These are phyloP conservation scores for Pristionchus pacificus DNA, from an alignment of 1,140 invertebrate species.

Conservation along the genomic window DNA sequence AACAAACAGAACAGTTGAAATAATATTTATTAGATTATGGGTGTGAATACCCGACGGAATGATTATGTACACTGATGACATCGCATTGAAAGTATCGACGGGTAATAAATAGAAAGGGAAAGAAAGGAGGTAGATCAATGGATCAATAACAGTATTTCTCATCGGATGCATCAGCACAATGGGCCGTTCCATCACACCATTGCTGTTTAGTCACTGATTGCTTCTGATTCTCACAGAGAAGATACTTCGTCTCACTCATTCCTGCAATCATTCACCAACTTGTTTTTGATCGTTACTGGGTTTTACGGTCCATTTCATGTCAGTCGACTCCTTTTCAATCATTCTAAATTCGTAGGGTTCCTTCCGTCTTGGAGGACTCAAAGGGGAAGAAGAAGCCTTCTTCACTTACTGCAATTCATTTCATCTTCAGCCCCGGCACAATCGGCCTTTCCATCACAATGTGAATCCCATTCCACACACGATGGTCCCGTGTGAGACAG, in stretches of 20 bases:
- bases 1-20: too few relatives aligned
- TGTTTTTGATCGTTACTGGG: neutral
- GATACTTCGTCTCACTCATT: constrained; percentile 23
- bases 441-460: constrained; percentile 33
- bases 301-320: neutral
- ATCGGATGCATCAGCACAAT: constrained; percentile 38
- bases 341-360: neutral
- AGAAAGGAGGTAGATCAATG: constrained; percentile 1
- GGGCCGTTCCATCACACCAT: constrained; percentile 33
- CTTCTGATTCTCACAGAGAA: constrained; percentile 41
- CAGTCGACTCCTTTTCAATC: too few relatives aligned
- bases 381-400: neutral
- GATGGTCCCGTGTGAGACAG: constrained; percentile 24
- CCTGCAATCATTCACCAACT: constrained; percentile 3
- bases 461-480: constrained; percentile 30
- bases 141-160: constrained; percentile 38
- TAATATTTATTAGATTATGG: too few relatives aligned
- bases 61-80: too few relatives aligned
- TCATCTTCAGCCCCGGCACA: constrained; percentile 36
- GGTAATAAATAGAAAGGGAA: too few relatives aligned
- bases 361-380: neutral
- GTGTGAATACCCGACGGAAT: too few relatives aligned
- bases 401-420: constrained; percentile 36
- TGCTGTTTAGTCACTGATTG: constrained; percentile 28
- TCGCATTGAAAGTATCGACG: too few relatives aligned